Evolutionary conservation across 2,888 invertebrate genomes (phyloP), one percentile per base, ranked within the genome.

Genomic region (Drosophila dives): DNA sequence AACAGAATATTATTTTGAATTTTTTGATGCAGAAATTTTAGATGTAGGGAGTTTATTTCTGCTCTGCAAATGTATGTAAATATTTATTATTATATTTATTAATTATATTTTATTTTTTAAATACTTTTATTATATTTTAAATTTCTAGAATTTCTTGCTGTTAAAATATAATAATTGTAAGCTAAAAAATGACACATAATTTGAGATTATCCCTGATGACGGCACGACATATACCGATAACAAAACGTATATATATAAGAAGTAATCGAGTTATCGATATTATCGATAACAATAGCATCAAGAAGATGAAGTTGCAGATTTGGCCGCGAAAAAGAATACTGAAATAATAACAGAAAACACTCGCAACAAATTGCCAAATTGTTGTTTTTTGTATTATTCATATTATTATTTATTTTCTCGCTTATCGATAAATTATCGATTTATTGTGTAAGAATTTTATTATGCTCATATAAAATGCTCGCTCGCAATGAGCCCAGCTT

Each of bases 401-500:
- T 67, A 50, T 67, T 50, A 50, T 64, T 58, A 23, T n/a, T 38
- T 6, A n/a, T 29, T 56, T 45, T 45, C n/a, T n/a, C 26, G 8
- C n/a, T n/a, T n/a, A n/a, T n/a, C n/a, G n/a, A n/a, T n/a, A n/a
- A n/a, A n/a, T n/a, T n/a, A n/a, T n/a, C n/a, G n/a, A n/a, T n/a
- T n/a, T n/a, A n/a, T n/a, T n/a, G n/a, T n/a, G n/a, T n/a, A n/a
- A n/a, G n/a, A n/a, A n/a, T n/a, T n/a, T n/a, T 62, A 75, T 64
- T 67, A 56, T 68, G 56, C 29, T 74, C 58, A 59, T 53, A 56
- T 74, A 58, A 53, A 61, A 23, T 50, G 45, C 50, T 20, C 45
- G 33, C 58, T 33, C 23, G 23, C 45, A 45, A 23, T 3, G 48
- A 4, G 23, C 12, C 10, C 8, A 29, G 8, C 49, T 15, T 12